Evolutionary conservation across 64 coral and sea anemone genomes (phyloP), one percentile per base, ranked within the genome.

Genomic region (Montipora efflorescens): DNA sequence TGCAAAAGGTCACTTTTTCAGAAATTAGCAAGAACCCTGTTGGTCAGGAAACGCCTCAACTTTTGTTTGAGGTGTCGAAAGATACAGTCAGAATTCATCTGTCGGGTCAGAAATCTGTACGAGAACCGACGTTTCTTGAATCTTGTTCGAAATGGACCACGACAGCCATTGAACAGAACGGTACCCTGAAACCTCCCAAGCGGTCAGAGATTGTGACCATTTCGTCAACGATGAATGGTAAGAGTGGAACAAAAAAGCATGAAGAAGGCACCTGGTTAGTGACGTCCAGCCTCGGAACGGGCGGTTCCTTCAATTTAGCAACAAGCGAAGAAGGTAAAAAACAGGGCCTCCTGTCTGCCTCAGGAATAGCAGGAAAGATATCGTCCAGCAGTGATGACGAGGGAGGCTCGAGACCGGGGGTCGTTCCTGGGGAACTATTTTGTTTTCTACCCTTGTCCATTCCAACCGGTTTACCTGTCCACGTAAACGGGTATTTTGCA

Each of bases 401-500:
- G 7, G 4, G 87, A 73, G 49, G 43, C 20, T 5, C 36, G 5
- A 23, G 6, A 16, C 84, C 73, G 8, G 51, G 67, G 51, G 50
- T 5, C 8, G 46, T 81, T n/a, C 14, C n/a, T 43, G 96, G 96
- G 5, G 94, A 95, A 46, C 64, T 92, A 25, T 98, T 95, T 77
- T 98, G 96, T 59, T 98, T 93, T 53, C 83, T 98, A 8, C 96
- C 96, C 8, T 71, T 98, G 1, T 93, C 94, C 3, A 95, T 98
- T 77, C 59, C 87, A 72, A 95, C 91, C n/a, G 96, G 96, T 18
- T 82, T 98, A 46, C 94, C 96, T 11, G 90, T 98, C 4, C 96
- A 98, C 19, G 94, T 95, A 11, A 98, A 98, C 70, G 96, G 96
- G 16, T 93, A 93, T 78, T 98, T 98, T 83, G 94, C 96, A 21